phyloP scores from a whole-genome alignment of 2,113 vertebrate species.

The Azemiops feae region DNA sequence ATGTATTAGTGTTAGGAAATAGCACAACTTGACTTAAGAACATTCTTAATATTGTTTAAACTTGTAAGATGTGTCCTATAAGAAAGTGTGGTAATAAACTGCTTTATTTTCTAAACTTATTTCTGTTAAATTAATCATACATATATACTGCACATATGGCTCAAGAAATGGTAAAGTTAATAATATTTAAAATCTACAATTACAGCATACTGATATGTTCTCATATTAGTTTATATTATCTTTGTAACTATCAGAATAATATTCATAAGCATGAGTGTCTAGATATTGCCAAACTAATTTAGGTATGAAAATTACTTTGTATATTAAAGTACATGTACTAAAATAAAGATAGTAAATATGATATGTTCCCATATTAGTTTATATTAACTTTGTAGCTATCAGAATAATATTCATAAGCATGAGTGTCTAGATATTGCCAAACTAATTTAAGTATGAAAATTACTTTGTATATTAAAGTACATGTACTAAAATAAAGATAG shows the following conservation, averaged over 20 bases:
- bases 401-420: background rate
- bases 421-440: background rate
- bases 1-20: slow-evolving; percentile 37
- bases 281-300: background rate
- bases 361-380: slow-evolving; percentile 44
- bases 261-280: background rate
- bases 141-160: slow-evolving; percentile 32
- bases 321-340: background rate
- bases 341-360: background rate
- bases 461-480: background rate
- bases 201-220: slow-evolving; percentile 31
- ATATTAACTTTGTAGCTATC: slow-evolving; percentile 20
- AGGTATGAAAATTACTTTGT: background rate
- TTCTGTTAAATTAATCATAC: background rate
- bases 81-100: slow-evolving; percentile 14
- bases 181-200: slow-evolving; percentile 36
- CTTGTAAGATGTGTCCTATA: slow-evolving; percentile 20
- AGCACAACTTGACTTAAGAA: slow-evolving; percentile 26
- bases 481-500: background rate
- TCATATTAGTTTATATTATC: slow-evolving; percentile 25
- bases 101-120: slow-evolving; percentile 33
- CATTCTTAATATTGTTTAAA: background rate
- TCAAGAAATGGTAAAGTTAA: slow-evolving; percentile 12
- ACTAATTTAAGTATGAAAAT: background rate
- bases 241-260: slow-evolving; percentile 19